Evolutionary conservation across 1,140 invertebrate species (phyloP).

Genomic region (Drosophila biarmipes): DNA sequence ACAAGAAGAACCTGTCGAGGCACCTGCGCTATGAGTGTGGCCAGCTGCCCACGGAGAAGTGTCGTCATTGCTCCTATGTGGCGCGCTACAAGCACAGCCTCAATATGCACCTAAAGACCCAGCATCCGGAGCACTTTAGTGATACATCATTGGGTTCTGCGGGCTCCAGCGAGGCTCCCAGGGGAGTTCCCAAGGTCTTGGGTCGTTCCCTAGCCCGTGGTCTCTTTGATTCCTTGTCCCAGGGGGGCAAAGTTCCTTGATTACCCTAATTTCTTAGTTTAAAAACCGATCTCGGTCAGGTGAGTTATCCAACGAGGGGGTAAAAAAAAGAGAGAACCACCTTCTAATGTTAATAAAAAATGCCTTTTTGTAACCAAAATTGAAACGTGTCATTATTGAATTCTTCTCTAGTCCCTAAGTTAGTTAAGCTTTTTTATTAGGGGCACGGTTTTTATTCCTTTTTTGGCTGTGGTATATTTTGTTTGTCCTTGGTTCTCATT

Average conservation of each 20-base stretch:
- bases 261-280: slow-evolving; percentile 8
- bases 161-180: background rate
- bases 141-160: background rate
- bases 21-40: slow-evolving; percentile 87
- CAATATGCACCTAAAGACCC: slow-evolving; percentile 84
- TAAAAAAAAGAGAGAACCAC: background rate
- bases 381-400: slow-evolving; percentile 81
- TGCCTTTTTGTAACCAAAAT: slow-evolving; percentile 72
- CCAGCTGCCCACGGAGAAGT: slow-evolving; percentile 86
- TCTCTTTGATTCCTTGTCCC: slow-evolving; percentile 20
- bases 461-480: slow-evolving; percentile 73
- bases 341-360: slow-evolving; percentile 70
- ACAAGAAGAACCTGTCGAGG: slow-evolving; percentile 86
- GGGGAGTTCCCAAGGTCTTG: background rate
- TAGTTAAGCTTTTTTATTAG: slow-evolving; percentile 36
- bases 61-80: slow-evolving; percentile 86
- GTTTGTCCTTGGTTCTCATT: slow-evolving; percentile 57
- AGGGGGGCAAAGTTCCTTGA: slow-evolving; percentile 14
- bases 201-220: slow-evolving; percentile 7
- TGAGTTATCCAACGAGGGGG: slow-evolving; percentile 38
- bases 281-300: slow-evolving; percentile 38
- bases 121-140: slow-evolving; percentile 67
- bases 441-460: slow-evolving; percentile 48
- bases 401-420: slow-evolving; percentile 61
- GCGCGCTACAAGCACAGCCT: slow-evolving; percentile 86